phyloP scores from a whole-genome alignment of 2,888 invertebrate genomes.

The Cryptophagus acutangulus region DNA sequence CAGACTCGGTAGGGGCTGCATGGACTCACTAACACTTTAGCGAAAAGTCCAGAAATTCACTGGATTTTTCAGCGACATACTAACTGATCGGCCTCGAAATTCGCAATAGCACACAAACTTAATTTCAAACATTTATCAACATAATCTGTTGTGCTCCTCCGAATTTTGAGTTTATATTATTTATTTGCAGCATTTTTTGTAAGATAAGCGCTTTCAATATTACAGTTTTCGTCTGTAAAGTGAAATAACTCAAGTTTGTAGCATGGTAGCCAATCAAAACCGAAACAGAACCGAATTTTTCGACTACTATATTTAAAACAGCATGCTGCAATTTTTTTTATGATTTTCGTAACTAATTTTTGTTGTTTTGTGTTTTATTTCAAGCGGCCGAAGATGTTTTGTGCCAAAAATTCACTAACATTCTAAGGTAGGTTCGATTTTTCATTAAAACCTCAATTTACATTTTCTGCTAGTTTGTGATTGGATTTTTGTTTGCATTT shows the following conservation, averaged over 20 bases:
- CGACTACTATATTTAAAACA: no score
- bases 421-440: conserved; percentile 40
- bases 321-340: neutral
- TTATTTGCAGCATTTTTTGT: no score
- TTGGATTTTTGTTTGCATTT: conserved; percentile 1
- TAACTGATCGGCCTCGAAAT: no score
- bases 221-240: neutral
- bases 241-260: neutral
- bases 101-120: no score
- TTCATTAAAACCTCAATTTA: no score
- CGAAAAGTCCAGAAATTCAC: no score
- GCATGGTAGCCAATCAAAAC: no score
- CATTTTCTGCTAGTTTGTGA: conserved; percentile 8
- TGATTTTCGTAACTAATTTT: conserved; percentile 46
- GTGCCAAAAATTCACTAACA: conserved; percentile 45
- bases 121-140: no score
- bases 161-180: neutral
- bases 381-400: conserved; percentile 45
- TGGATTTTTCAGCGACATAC: no score
- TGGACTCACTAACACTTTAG: conserved; percentile 39
- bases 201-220: no score
- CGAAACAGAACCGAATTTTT: no score
- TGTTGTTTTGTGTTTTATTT: conserved; percentile 36
- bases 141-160: conserved; percentile 1
- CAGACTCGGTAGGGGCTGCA: conserved; percentile 47